Evolutionary conservation across 2,113 vertebrate species (phyloP), one percentile per base, ranked within the genome.

Genomic region (Leucopsar rothschildi): DNA sequence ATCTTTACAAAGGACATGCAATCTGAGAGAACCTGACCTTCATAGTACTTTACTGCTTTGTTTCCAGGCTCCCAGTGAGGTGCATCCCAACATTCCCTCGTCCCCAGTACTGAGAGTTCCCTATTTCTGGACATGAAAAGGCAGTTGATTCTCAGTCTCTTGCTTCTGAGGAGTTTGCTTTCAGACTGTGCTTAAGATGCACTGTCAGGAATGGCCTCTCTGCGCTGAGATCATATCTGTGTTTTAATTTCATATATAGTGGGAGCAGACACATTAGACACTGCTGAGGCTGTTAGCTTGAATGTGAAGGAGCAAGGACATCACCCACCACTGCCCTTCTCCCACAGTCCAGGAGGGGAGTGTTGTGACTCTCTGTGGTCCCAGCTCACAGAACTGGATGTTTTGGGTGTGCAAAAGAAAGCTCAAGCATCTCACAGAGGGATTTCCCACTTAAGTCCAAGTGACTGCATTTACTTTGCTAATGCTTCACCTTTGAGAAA

Each of bases 221-320:
- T 3, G 31, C 29, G 5, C 27, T n/a, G 59, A 0, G 0, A 28
- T 75, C 21, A 23, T 12, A 25, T 42, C 1, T 6, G 14, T 50
- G 18, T 25, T 90, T 86, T 77, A 39, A 59, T 71, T 64, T 70
- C 35, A 17, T 9, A 0, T 21, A 0, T 9, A 9, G 17, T 55
- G 44, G 44, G 29, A 86, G 52, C 23, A 76, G 39, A 22, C 4
- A 18, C 40, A 5, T 60, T 10, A 59, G 39, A 11, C 61, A 3
- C 31, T 81, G 33, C 60, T 45, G 70, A 20, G 52, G 63, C 49
- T 63, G 23, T 40, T 40, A 14, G 18, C 10, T 31, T 49, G 25
- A 63, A 28, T 24, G 2, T 5, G 27, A 33, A 88, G 29, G 49
- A 80, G 10, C 22, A 56, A 57, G 35, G 29, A 42, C 23, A 11